A percentile compares a stretch with the other conserved stretches of the same genome.
These are phyloP conservation scores for Trichechus manatus DNA, from an alignment of 2,113 vertebrate genomes.

Conservation along the genomic window DNA sequence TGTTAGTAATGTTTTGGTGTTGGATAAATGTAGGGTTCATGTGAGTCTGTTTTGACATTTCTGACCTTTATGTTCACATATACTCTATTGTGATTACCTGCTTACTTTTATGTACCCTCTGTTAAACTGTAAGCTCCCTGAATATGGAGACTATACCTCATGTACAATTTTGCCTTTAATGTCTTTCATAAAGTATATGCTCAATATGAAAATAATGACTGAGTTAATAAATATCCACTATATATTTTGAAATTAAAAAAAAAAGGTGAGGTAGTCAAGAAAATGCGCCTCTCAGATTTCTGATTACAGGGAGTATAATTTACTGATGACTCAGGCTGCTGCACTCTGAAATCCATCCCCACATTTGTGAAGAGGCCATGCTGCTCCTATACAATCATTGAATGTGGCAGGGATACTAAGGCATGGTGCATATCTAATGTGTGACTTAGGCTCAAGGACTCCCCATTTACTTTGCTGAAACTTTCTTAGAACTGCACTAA, in stretches of 20 bases:
- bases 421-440: not conserved
- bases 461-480: not conserved
- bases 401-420: not conserved
- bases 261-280: not conserved
- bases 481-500: not conserved
- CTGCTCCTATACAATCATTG: not conserved
- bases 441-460: not conserved
- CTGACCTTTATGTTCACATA: not conserved
- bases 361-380: not conserved
- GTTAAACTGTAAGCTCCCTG: not conserved
- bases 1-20: not conserved
- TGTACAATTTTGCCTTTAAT: not conserved
- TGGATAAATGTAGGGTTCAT: not conserved
- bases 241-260: not conserved
- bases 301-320: not conserved
- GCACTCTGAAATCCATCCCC: no score
- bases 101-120: not conserved
- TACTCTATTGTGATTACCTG: not conserved
- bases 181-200: not conserved
- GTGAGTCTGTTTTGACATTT: not conserved
- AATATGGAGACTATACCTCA: not conserved
- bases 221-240: not conserved
- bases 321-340: not conserved
- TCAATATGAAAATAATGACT: not conserved
- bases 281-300: not conserved